phyloP scores from a whole-genome alignment of 2,797 vertebrate genomes.

The Sebastes iracundus region DNA sequence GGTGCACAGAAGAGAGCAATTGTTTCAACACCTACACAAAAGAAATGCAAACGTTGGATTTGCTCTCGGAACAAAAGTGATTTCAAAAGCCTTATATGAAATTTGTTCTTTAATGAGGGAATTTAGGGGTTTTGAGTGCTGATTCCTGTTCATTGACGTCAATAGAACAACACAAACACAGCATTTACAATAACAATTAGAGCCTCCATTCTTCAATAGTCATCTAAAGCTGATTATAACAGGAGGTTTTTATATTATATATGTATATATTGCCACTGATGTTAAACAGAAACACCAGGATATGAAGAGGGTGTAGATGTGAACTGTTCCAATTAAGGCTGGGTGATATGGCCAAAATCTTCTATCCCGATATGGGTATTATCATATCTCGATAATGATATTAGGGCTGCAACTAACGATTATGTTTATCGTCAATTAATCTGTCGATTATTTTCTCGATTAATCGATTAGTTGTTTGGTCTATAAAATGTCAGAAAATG shows the following conservation, averaged over 20 bases:
- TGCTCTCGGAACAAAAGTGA: constrained; percentile 71
- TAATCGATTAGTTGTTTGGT: too few species aligned
- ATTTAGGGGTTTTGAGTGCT: constrained; percentile 56
- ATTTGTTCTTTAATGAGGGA: constrained; percentile 78
- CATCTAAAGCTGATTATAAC: constrained; percentile 12
- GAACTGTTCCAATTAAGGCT: neutral
- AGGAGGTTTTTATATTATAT: neutral
- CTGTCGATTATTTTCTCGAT: too few species aligned
- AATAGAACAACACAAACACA: constrained; percentile 30
- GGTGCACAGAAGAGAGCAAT: constrained; percentile 82
- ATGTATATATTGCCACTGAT: neutral
- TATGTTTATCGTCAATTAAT: too few species aligned
- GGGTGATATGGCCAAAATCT: too few species aligned
- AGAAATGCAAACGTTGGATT: constrained; percentile 71
- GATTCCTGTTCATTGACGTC: constrained; percentile 50
- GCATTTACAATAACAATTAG: constrained; percentile 4
- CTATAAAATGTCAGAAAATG: too few species aligned
- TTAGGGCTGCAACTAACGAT: too few species aligned
- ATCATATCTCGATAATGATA: too few species aligned
- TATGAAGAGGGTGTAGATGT: neutral
- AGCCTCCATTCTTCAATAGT: constrained; percentile 1
- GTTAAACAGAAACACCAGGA: neutral
- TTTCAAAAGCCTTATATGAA: constrained; percentile 72
- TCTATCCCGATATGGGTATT: too few species aligned
- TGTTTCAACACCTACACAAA: constrained; percentile 85